Evolutionary conservation across 2,113 vertebrate species (phyloP).

Genomic region (Dermatemys mawii): DNA sequence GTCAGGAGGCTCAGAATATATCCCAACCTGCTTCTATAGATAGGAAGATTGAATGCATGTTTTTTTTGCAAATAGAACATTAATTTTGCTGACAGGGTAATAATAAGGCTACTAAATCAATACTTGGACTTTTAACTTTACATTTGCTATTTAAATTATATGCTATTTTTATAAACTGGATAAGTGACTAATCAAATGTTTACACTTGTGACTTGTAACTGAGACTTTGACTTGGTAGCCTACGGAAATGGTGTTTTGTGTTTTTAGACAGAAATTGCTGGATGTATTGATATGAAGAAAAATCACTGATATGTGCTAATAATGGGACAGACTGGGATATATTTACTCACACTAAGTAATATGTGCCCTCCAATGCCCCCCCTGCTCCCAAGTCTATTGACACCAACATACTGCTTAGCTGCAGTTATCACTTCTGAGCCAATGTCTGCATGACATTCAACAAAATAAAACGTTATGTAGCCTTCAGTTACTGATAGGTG

Average conservation of each 20-base stretch:
- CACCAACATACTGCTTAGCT: background rate
- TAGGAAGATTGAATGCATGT: conserved; percentile 13
- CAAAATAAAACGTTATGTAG: background rate
- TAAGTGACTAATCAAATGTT: conserved; percentile 33
- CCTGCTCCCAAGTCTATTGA: background rate
- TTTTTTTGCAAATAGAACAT: conserved; percentile 59
- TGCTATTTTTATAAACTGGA: conserved; percentile 41
- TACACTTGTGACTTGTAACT: background rate
- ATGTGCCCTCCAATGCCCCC: background rate
- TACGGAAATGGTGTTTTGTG: background rate
- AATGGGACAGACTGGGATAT: background rate
- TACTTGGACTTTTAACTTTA: background rate
- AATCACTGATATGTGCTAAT: background rate
- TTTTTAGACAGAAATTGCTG: conserved; percentile 23
- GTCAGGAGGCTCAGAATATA: background rate
- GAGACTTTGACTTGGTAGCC: conserved; percentile 27
- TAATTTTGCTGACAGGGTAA: conserved; percentile 61
- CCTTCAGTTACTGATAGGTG: too few relatives aligned
- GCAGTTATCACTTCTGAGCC: background rate
- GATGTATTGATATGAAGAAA: background rate
- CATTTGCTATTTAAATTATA: conserved; percentile 55
- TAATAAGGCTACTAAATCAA: conserved; percentile 68
- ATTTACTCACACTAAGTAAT: background rate
- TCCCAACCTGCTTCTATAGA: conserved; percentile 1
- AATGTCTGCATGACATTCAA: background rate